Evolutionary conservation across 1,140 invertebrate genomes (phyloP), one percentile per base, ranked within the genome.

Genomic region (Agrilus planipennis): DNA sequence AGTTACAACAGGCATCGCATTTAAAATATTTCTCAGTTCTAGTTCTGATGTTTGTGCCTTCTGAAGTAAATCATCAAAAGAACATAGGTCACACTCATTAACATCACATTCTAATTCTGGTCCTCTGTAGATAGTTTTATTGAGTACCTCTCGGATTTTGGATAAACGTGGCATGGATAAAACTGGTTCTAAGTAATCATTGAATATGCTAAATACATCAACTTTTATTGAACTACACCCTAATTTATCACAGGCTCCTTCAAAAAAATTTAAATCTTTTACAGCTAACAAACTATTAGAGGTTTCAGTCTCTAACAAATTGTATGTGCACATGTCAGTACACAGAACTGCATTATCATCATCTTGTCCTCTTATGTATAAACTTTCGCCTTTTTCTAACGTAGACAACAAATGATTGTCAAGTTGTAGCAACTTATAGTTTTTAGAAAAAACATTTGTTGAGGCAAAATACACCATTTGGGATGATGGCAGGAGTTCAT

Each of bases 291-390:
- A 64, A 20, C 84, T 86, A 63, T 92, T 92, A 1, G 89, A 92
- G 12, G 84, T 89, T 62, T 90, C 88, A 14, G 84, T 84, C 55
- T 81, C 81, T 64, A 80, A 84, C 0, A 92, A 68, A 49, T 90
- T 84, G 59, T 80, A 92, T 0, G 86, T 90, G 55, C 69, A 66
- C 47, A 65, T 69, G 41, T 75, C 63, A 9, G 84, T 88, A 55
- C 88, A 92, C 16, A 92, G 58, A 9, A 90, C 83, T 18, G 80
- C 76, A 55, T 74, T 72, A 50, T 90, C 87, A 39, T 80, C 69
- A 40, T 72, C 65, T 42, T 74, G 67, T 1, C 86, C 85, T 65
- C 64, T 77, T 69, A 49, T 73, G 70, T 19, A 69, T 42, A 39
- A 71, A 48, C 20, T 57, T 57, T 46, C 76, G 67, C 75, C 77